Evolutionary conservation across 2,888 invertebrate species (phyloP), one percentile per base, ranked within the genome.

Genomic region (Lingula anatina): DNA sequence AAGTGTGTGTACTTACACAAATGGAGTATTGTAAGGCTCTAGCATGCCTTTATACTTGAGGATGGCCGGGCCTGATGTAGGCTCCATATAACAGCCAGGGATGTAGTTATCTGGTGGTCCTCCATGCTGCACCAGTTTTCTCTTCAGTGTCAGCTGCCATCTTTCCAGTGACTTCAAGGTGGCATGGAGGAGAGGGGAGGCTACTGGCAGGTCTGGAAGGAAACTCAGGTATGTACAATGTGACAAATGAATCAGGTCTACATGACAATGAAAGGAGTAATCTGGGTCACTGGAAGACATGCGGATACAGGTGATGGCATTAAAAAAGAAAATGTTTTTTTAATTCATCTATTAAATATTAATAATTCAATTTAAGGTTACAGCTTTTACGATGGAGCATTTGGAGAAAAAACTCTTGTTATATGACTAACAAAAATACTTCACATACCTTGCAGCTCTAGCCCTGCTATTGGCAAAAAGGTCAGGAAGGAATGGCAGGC

Each of bases 21-120:
- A 99, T 23, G 99, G 99, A 0, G 96, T 96, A 73, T 99, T 97
- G 61, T 88, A 86, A 61, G 89, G 89, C 64, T 95, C 94, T 60
- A 96, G 78, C 42, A 97, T 81, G 68, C 92, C 89, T 64, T 90
- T 85, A 79, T 95, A 95, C 79, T 94, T 96, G 70, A 90, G 88
- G 63, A 92, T 88, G 40, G 92, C 86, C 26, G 93, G 88, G 3
- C 79, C 80, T 35, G 66, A 62, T 26, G 75, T 83, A n/a, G 54
- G 53, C 44, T 76, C 72, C 55, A 91, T 85, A 74, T 88, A 89
- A 75, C 92, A 90, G 27, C 92, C 91, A 7, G 94, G 90, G 66
- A 96, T 90, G 76, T 88, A 95, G 79, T 90, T 87, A 0, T 82
- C 80, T 1, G 92, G 88, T 2, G 90, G 84, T n/a, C 90, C 86